Evolutionary conservation across 2,113 vertebrate genomes (phyloP), one percentile per base, ranked within the genome.

Genomic region (Gymnarchus niloticus): DNA sequence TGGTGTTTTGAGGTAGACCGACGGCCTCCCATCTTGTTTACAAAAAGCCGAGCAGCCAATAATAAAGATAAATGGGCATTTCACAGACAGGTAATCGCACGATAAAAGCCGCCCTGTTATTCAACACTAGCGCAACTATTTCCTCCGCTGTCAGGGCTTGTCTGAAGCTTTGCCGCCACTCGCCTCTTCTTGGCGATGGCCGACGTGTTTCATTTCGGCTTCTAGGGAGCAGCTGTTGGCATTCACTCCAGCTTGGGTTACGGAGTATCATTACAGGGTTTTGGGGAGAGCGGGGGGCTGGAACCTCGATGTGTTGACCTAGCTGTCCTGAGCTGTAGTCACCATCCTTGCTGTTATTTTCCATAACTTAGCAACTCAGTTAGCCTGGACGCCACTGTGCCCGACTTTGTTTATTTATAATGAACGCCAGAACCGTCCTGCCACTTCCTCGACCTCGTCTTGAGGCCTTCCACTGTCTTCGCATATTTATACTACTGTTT

Each of bases 21-120:
- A 91, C 81, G 90, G 85, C 33, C 12, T 48, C 23, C 28, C 54
- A 56, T 7, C 56, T 41, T 88, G 88, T 87, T 76, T 87, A 65
- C 49, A 85, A 87, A 86, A 89, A 86, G 87, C 46, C 84, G 85
- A 90, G 46, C 84, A 90, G 85, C 85, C 83, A 7, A 28, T 91
- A 91, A 93, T 92, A 92, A 94, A 94, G 93, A 93, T 91, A 91
- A 93, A 94, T 92, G 91, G 89, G 88, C 85, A 87, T 92, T 93
- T 91, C 90, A 90, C 89, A 92, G 92, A 92, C 90, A 94, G 88
- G 90, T 92, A 91, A 92, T 92, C 90, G 90, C 89, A 89, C 87
- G 90, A 89, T 91, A 93, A 92, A 89, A 91, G 85, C 91, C 88
- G 59, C 86, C 59, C 81, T 92, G 91, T 92, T 92, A 92, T 93